These are phyloP conservation scores for Trachymyrmex septentrionalis DNA, from an alignment of 1,140 invertebrate genomes.

Conservation along the genomic window DNA sequence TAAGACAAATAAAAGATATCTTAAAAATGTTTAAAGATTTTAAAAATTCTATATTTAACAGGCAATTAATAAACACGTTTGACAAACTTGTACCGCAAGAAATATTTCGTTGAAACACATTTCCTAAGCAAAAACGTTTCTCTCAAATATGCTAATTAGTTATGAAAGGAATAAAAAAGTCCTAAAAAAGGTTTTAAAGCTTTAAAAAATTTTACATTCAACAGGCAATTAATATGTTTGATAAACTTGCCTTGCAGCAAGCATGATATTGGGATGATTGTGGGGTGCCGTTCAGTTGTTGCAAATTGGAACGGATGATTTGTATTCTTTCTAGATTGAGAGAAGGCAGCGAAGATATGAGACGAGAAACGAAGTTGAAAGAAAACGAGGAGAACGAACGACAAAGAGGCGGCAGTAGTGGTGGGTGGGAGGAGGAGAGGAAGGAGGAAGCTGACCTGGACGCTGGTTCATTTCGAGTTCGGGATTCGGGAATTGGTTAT, in stretches of 20 bases:
- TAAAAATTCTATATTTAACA: background rate
- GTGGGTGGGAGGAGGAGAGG: slow-evolving; percentile 22
- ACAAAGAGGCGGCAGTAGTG: slow-evolving; percentile 34
- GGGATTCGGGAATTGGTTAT: slow-evolving; percentile 80
- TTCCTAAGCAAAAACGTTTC: background rate
- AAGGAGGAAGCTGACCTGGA: slow-evolving; percentile 69
- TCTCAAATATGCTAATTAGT: background rate
- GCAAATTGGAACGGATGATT: slow-evolving; percentile 11
- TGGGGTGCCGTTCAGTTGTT: slow-evolving; percentile 3
- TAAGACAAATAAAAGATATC: background rate
- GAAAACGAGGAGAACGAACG: slow-evolving; percentile 57
- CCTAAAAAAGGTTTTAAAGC: background rate
- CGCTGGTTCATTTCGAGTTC: slow-evolving; percentile 77
- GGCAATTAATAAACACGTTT: background rate
- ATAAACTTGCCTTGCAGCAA: background rate
- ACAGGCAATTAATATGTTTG: slow-evolving; percentile 1
- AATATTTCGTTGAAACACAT: no score
- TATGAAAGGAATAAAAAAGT: background rate
- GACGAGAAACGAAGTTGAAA: slow-evolving; percentile 64
- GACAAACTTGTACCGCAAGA: no score
- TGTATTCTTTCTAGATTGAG: slow-evolving; percentile 15
- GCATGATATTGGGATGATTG: slow-evolving; percentile 15
- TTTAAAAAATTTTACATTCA: background rate
- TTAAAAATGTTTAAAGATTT: background rate
- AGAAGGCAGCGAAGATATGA: slow-evolving; percentile 39